Conservation (phyloP, 92 coral and sea anemone species). For the Blastomussa wellsi region DNA sequence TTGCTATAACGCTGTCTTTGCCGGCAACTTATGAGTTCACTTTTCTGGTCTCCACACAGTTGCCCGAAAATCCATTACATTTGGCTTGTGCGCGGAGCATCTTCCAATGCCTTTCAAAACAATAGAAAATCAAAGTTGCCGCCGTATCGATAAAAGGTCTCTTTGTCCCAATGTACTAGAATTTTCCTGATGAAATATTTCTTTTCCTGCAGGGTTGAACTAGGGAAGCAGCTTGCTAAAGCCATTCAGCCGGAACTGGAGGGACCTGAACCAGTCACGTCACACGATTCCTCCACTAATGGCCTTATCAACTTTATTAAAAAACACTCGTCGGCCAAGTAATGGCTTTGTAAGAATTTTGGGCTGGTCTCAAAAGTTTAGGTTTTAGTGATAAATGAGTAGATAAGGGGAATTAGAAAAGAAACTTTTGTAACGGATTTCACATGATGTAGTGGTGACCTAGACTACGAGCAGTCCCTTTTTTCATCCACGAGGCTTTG, state of each 20-base stretch:
- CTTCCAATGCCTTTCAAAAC: too few relatives aligned
- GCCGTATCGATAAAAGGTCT: too few relatives aligned
- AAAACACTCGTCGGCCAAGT: constrained; percentile 26
- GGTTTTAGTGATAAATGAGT: background rate
- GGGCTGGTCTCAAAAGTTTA: background rate
- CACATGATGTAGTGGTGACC: background rate
- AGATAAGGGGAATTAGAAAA: background rate
- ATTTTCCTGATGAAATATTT: background rate
- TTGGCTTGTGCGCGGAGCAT: too few relatives aligned
- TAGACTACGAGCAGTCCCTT: too few relatives aligned
- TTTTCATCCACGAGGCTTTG: too few relatives aligned
- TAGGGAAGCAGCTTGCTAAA: constrained; percentile 94
- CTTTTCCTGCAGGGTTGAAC: constrained; percentile 72
- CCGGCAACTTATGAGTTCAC: background rate
- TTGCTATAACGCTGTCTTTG: background rate
- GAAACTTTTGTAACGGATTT: background rate
- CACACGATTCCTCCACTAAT: constrained; percentile 96
- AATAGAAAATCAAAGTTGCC: too few relatives aligned
- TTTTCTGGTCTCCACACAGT: background rate
- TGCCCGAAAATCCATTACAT: too few relatives aligned
- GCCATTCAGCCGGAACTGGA: constrained; percentile 92
- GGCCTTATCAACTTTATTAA: constrained; percentile 89
- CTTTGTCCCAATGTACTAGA: background rate
- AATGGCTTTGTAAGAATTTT: background rate
- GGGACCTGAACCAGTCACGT: constrained; percentile 63